Conservation (phyloP, 2,113 vertebrate genomes). For the Notarius quadriscutis region DNA sequence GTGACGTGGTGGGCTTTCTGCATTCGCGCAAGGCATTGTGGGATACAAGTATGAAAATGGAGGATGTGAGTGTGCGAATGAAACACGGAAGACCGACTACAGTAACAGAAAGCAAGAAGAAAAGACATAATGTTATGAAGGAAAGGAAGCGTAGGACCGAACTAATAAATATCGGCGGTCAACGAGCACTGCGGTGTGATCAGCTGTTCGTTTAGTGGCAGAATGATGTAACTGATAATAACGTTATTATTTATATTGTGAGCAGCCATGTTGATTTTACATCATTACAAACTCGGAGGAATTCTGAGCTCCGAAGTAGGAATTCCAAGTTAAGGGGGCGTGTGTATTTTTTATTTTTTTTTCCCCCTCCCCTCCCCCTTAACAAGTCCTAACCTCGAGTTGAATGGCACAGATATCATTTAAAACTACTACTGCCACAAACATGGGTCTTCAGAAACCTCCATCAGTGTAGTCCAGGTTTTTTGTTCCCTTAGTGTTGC, state of each 20-base stretch:
- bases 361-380: not conserved
- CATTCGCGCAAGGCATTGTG: too few relatives aligned
- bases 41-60: too few relatives aligned
- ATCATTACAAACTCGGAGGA: not conserved
- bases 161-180: too few relatives aligned
- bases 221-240: too few relatives aligned
- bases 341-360: not conserved
- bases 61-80: too few relatives aligned
- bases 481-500: not conserved
- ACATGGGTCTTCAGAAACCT: not conserved
- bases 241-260: not conserved
- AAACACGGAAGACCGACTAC: too few relatives aligned
- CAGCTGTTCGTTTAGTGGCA: too few relatives aligned
- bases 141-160: too few relatives aligned
- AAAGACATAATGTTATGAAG: too few relatives aligned
- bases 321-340: not conserved
- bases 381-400: not conserved
- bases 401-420: not conserved
- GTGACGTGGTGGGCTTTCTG: too few relatives aligned
- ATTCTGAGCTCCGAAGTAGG: not conserved
- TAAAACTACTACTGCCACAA: not conserved
- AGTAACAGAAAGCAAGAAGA: too few relatives aligned
- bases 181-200: too few relatives aligned
- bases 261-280: not conserved
- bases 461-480: not conserved